Evolutionary conservation across 1,140 invertebrate species (phyloP).

Genomic region (Lepidurus arcticus): DNA sequence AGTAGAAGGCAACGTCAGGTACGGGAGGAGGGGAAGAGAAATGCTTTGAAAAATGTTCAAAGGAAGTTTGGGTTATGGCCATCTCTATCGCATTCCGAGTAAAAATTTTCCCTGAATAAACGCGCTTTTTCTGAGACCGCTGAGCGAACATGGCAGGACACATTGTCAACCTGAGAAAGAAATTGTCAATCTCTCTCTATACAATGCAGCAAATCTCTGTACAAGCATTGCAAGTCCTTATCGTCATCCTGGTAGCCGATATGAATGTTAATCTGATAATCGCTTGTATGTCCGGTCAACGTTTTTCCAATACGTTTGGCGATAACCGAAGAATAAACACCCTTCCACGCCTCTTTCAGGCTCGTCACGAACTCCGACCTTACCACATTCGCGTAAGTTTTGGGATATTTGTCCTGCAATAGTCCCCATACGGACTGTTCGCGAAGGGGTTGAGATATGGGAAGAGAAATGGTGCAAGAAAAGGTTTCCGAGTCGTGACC

Average conservation of each 20-base stretch:
- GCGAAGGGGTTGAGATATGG: constrained; percentile 47
- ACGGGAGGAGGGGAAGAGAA: constrained; percentile 47
- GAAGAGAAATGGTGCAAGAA: constrained; percentile 48
- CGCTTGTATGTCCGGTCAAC: constrained; percentile 46
- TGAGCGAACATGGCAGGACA: constrained; percentile 41
- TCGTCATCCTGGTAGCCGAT: constrained; percentile 50
- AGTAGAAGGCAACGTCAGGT: constrained; percentile 42
- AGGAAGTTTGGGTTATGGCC: constrained; percentile 45
- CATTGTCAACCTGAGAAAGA: constrained; percentile 41
- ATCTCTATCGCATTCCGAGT: constrained; percentile 53
- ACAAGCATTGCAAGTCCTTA: constrained; percentile 53
- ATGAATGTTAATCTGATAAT: constrained; percentile 50
- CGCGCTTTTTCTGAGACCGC: constrained; percentile 41
- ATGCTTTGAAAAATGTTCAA: constrained; percentile 48
- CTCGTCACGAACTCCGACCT: constrained; percentile 38
- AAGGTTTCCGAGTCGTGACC: constrained; percentile 49
- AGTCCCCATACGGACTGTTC: constrained; percentile 48
- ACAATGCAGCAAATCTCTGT: constrained; percentile 38
- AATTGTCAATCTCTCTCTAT: constrained; percentile 32
- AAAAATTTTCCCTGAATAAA: constrained; percentile 44
- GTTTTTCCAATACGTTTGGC: constrained; percentile 45
- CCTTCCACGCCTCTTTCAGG: constrained; percentile 63
- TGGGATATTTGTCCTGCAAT: constrained; percentile 41
- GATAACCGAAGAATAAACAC: constrained; percentile 48
- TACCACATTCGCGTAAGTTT: constrained; percentile 36